Evolutionary conservation across 2,888 invertebrate species (phyloP).

Genomic region (Caenorhabditis sp.): DNA sequence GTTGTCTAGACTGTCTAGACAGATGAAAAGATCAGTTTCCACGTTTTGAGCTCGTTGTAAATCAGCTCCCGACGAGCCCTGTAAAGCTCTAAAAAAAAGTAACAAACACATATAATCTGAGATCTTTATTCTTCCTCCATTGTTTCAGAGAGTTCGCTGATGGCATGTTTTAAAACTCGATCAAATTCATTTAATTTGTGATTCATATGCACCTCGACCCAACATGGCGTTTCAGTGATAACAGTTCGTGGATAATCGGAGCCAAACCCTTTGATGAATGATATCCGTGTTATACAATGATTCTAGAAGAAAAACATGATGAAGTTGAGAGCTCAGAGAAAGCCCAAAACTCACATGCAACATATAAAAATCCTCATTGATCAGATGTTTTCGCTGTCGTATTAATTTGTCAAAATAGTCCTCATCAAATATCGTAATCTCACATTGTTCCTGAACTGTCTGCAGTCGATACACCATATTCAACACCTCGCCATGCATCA

Average conservation of each 20-base stretch:
- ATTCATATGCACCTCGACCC: slow-evolving; percentile 84
- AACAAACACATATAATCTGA: no score
- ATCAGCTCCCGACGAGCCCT: no score
- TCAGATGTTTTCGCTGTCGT: neutral
- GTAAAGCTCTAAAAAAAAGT: no score
- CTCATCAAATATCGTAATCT: slow-evolving; percentile 1
- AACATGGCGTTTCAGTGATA: slow-evolving; percentile 96
- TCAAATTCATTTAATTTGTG: neutral
- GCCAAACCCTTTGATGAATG: slow-evolving; percentile 99
- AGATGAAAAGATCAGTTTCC: no score
- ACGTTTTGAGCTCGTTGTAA: no score
- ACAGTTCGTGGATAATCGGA: slow-evolving; percentile 91
- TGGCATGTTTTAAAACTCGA: neutral
- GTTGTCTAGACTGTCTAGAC: no score
- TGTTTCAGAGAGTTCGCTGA: neutral
- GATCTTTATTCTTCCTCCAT: slow-evolving; percentile 3
- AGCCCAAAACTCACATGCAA: slow-evolving; percentile 5
- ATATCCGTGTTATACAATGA: slow-evolving; percentile 82
- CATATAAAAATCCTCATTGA: neutral
- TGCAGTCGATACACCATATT: slow-evolving; percentile 8
- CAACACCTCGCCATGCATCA: neutral
- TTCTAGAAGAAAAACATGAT: no score
- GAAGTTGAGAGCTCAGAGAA: no score
- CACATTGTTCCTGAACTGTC: neutral
- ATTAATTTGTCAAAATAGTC: neutral